A percentile compares a stretch with the other conserved stretches of the same genome.
phyloP scores from a whole-genome alignment of 2,888 invertebrate genomes.

The Criorhina ranunculi region DNA sequence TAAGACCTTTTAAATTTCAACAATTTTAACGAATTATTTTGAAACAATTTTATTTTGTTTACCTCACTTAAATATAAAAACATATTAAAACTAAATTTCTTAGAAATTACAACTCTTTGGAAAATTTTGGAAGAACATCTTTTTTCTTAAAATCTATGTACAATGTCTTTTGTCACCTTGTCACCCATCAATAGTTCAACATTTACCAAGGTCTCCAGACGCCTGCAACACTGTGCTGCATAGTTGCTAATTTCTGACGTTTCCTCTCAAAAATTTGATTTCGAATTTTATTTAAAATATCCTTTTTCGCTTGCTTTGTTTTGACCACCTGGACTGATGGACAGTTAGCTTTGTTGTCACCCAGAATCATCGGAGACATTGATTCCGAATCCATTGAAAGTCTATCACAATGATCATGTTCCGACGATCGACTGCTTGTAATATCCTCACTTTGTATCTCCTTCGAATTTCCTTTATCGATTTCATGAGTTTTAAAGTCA shows the following conservation, averaged over 20 bases:
- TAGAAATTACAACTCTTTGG: constrained; percentile 73
- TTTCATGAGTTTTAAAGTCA: constrained; percentile 12
- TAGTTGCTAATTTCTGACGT: constrained; percentile 79
- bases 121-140: constrained; percentile 73
- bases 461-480: constrained; percentile 21
- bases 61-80: constrained; percentile 44
- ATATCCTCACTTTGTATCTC: constrained; percentile 65
- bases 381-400: constrained; percentile 31
- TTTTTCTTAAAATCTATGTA: constrained; percentile 47
- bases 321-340: constrained; percentile 1
- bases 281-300: constrained; percentile 82
- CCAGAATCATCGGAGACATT: not conserved
- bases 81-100: constrained; percentile 56
- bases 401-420: constrained; percentile 49
- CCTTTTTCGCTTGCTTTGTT: constrained; percentile 78
- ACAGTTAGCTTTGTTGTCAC: constrained; percentile 16
- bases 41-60: constrained; percentile 8
- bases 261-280: constrained; percentile 83
- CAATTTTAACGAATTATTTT: not conserved
- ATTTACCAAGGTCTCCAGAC: constrained; percentile 83
- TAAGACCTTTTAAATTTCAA: not conserved
- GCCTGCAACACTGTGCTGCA: constrained; percentile 78
- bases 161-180: constrained; percentile 59
- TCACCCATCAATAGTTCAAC: constrained; percentile 3
- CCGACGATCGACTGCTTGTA: constrained; percentile 46